These are phyloP conservation scores for Tyria jacobaeae DNA, from an alignment of 2,888 invertebrate species.

Conservation along the genomic window DNA sequence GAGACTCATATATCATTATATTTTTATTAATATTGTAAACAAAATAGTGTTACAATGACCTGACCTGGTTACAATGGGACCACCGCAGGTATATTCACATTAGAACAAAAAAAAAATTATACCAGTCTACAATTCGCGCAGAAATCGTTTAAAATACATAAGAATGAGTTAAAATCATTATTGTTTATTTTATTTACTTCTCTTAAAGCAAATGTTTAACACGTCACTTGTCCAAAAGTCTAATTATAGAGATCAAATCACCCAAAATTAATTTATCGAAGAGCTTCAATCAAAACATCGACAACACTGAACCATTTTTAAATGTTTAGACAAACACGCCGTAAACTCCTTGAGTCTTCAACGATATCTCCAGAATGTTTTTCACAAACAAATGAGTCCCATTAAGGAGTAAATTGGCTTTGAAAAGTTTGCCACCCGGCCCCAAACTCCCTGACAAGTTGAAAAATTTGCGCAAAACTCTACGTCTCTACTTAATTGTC, in stretches of 20 bases:
- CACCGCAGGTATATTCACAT: no score
- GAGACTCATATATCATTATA: no score
- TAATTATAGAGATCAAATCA: neutral
- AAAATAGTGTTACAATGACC: no score
- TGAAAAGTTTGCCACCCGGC: conserved; percentile 60
- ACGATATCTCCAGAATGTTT: conserved; percentile 59
- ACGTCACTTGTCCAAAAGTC: neutral
- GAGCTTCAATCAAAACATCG: conserved; percentile 25
- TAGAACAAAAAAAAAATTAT: no score
- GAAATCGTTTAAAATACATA: no score
- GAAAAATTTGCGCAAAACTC: conserved; percentile 66
- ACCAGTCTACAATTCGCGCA: no score
- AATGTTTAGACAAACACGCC: conserved; percentile 22
- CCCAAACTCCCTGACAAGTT: conserved; percentile 58
- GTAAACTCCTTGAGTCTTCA: conserved; percentile 31
- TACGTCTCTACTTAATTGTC: conserved; percentile 44
- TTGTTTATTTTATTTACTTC: no score
- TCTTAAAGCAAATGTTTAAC: no score
- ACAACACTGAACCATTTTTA: conserved; percentile 21
- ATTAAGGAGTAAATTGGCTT: conserved; percentile 77
- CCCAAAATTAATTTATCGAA: conserved; percentile 15
- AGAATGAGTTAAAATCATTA: no score
- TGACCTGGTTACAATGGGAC: no score
- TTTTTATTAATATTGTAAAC: no score
- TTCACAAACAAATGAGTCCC: conserved; percentile 71